A percentile compares a stretch with the other conserved stretches of the same genome.
Evolutionary conservation across 2,113 vertebrate species (phyloP).

Genomic region (Takifugu bimaculatus): DNA sequence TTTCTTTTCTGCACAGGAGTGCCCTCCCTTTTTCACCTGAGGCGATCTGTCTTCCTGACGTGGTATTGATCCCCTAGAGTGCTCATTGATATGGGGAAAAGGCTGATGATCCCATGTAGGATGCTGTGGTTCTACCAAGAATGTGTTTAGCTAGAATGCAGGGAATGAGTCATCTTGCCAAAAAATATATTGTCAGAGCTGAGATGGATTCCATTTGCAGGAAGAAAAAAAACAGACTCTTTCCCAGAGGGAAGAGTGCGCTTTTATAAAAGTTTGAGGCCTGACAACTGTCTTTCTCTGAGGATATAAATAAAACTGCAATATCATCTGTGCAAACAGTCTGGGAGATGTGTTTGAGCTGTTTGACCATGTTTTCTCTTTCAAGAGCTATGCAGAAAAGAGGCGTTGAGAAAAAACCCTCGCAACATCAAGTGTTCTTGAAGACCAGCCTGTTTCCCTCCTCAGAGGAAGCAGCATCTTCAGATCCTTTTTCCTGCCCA

Average conservation of each 20-base stretch:
- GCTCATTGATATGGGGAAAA: conserved; percentile 69
- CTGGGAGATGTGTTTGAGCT: conserved; percentile 16
- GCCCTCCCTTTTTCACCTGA: conserved; percentile 30
- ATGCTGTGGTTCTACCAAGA: conserved; percentile 51
- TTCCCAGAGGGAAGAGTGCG: conserved; percentile 1
- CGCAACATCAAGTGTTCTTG: conserved; percentile 37
- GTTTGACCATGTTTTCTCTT: conserved; percentile 39
- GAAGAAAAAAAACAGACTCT: conserved; percentile 7
- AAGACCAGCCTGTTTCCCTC: conserved; percentile 26
- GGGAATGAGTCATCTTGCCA: conserved; percentile 41
- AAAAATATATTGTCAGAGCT: conserved; percentile 19
- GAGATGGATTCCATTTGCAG: conserved; percentile 21
- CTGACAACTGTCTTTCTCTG: not conserved
- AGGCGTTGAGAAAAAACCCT: conserved; percentile 30
- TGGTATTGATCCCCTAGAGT: conserved; percentile 64
- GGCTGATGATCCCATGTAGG: conserved; percentile 29
- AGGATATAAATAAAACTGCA: conserved; percentile 40
- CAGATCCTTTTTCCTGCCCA: conserved; percentile 14
- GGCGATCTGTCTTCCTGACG: conserved; percentile 71
- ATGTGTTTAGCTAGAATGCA: conserved; percentile 45
- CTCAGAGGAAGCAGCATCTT: conserved; percentile 13
- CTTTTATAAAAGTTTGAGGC: conserved; percentile 21
- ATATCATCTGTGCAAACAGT: conserved; percentile 17
- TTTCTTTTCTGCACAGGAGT: conserved; percentile 40
- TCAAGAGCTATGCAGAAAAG: conserved; percentile 35